Conservation (phyloP, 2,888 invertebrate species). For the Colostygia pectinataria region DNA sequence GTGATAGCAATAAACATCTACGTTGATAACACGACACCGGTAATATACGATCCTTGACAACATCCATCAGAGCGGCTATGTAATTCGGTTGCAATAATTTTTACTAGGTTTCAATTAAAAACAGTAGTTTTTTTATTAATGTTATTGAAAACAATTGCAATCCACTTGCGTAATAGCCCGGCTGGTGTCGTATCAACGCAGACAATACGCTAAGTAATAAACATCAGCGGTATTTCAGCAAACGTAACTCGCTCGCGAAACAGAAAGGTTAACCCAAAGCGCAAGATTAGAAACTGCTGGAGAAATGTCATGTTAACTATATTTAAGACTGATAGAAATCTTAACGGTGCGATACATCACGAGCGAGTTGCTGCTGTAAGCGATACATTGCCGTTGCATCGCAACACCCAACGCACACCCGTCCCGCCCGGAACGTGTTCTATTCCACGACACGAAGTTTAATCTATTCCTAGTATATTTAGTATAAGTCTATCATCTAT, state of each 20-base stretch:
- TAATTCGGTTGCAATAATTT: no score
- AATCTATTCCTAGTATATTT: slow-evolving; percentile 45
- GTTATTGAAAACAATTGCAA: no score
- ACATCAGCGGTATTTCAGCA: slow-evolving; percentile 15
- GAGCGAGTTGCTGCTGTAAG: slow-evolving; percentile 20
- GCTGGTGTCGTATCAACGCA: slow-evolving; percentile 22
- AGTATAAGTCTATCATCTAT: slow-evolving; percentile 56
- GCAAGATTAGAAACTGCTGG: slow-evolving; percentile 14
- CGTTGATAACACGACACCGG: slow-evolving; percentile 25
- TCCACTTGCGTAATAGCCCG: no score
- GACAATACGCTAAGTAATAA: slow-evolving; percentile 12
- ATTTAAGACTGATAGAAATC: slow-evolving; percentile 34
- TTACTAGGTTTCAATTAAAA: no score
- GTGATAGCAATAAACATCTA: slow-evolving; percentile 13
- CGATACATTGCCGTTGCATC: slow-evolving; percentile 40
- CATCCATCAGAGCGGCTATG: no score
- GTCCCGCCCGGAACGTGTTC: slow-evolving; percentile 78
- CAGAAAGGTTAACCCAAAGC: slow-evolving; percentile 3
- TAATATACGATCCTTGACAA: not conserved
- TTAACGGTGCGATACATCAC: slow-evolving; percentile 16
- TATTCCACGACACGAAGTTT: slow-evolving; percentile 76
- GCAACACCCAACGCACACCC: slow-evolving; percentile 73
- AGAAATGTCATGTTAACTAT: slow-evolving; percentile 20
- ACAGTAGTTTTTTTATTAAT: no score
- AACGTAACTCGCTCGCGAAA: slow-evolving; percentile 15